Percentiles rank a stretch among this genome's conserved stretches.
These are phyloP conservation scores for Halocaridina rubra DNA, from an alignment of 2,888 invertebrate species.

Conservation along the genomic window DNA sequence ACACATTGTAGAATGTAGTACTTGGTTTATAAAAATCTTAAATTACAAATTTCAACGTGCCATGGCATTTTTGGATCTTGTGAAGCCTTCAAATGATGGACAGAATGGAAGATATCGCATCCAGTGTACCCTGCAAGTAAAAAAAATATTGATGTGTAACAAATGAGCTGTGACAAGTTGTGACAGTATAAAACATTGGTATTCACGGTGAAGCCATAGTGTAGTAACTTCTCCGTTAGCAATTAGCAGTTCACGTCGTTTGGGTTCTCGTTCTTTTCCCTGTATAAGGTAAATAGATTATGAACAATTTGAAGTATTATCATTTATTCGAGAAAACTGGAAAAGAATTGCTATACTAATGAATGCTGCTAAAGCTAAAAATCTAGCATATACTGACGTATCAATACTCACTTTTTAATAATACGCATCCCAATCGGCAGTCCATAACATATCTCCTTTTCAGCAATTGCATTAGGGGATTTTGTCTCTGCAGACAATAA, in stretches of 20 bases:
- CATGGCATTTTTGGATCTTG: too few relatives aligned
- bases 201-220: background rate
- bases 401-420: slow-evolving; percentile 11
- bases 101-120: slow-evolving; percentile 12
- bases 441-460: too few relatives aligned
- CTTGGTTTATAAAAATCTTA: too few relatives aligned
- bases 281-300: background rate
- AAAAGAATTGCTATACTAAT: background rate
- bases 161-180: background rate
- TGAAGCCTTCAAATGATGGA: slow-evolving; percentile 17
- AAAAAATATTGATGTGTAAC: background rate
- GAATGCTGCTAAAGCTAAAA: background rate
- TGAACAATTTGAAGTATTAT: background rate
- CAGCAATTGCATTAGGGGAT: too few relatives aligned
- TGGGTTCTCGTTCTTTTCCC: background rate
- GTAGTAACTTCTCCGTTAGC: background rate
- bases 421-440: slow-evolving; percentile 10
- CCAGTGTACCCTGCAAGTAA: slow-evolving; percentile 3
- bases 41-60: too few relatives aligned
- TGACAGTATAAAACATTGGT: background rate
- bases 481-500: background rate
- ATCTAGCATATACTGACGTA: background rate
- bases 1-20: too few relatives aligned
- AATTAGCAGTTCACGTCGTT: background rate
- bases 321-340: background rate